Percentiles rank a stretch among this genome's conserved stretches.
Conservation (phyloP, 2,113 vertebrate species). For the Mirounga angustirostris region DNA sequence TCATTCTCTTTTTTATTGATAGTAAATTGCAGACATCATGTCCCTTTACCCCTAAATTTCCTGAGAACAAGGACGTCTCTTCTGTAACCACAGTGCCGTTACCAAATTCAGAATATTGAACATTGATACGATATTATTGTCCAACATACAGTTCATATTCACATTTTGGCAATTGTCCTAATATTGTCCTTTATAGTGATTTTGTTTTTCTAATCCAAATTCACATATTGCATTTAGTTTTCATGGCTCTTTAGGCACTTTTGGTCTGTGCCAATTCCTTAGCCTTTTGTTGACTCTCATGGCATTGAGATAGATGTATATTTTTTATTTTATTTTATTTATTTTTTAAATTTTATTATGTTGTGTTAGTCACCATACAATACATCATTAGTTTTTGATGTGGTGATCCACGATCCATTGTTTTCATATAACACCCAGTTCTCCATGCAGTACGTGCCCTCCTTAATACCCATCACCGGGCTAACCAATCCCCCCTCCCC, state of each 20-base stretch:
- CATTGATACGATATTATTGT: background rate
- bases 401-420: no score
- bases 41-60: background rate
- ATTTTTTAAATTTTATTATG: background rate
- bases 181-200: background rate
- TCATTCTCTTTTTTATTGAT: background rate
- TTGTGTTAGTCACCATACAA: no score
- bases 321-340: background rate
- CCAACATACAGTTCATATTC: background rate
- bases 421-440: no score
- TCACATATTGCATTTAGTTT: background rate
- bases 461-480: no score
- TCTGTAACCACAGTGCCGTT: background rate
- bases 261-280: background rate
- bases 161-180: background rate
- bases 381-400: no score
- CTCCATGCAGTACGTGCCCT: no score
- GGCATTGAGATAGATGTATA: background rate
- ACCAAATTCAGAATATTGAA: constrained; percentile 29
- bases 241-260: background rate
- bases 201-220: background rate
- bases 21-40: background rate
- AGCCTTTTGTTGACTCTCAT: background rate
- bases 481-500: no score
- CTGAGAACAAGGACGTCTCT: background rate